Evolutionary conservation across 2,888 invertebrate genomes (phyloP), one percentile per base, ranked within the genome.

Genomic region (Drosophila paracracens): DNA sequence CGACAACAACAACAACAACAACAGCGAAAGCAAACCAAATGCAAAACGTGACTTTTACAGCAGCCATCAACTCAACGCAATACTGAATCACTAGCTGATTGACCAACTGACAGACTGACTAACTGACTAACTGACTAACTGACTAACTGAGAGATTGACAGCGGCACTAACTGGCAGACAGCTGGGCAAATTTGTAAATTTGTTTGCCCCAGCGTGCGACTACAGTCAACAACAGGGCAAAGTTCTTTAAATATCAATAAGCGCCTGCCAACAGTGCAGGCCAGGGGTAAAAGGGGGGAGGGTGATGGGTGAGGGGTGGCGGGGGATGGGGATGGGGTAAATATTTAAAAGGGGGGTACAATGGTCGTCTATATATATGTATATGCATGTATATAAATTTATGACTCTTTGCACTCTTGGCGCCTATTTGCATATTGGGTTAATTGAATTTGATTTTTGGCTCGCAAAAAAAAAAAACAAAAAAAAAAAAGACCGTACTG

Each of bases 401-500:
- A 51, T 11, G 31, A 11, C 27, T 18, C 38, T 27, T 50, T 13
- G 59, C 59, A 46, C 48, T 50, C 16, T 46, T 67, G 62, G 53
- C 46, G 62, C 61, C 18, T 38, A 89, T 84, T 89, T 82, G 87
- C 81, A 83, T 78, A 86, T 87, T 88, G 73, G 76, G 89, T 83
- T 89, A 89, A 89, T 89, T 84, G 79, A 79, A 89, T 87, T 84
- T 81, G 89, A 84, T 84, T 84, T 84, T 83, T 57, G 38, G 60
- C 65, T 68, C 38, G 58, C 33, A 4, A 33, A 2, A 31, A 10
- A 57, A 48, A 51, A 68, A 64, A 70, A 43, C 59, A 36, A 36
- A 2, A 21, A 6, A 4, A 16, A 46, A 46, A 8, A 46, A 4
- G 4, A 46, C 46, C 21, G 21, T 18, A 27, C 40, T 67, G 76